Evolutionary conservation across 2,888 invertebrate genomes (phyloP).

Genomic region (Meliscaeva auricollis): DNA sequence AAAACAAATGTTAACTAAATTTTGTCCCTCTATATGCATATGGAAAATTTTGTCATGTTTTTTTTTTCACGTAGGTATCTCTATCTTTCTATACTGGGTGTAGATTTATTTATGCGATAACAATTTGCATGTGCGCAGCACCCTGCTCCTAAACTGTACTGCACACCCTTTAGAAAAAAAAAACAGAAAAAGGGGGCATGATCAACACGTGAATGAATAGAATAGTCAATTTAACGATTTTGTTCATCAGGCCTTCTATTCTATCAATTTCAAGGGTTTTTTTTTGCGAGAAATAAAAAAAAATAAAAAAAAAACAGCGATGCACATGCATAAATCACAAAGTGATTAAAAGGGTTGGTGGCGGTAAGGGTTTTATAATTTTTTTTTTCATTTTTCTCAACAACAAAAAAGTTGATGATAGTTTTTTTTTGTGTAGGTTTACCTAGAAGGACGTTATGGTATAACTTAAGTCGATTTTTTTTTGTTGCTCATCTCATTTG

Average conservation of each 20-base stretch:
- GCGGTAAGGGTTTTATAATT: slow-evolving; percentile 24
- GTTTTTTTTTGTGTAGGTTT: too few species aligned
- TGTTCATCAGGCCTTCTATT: slow-evolving; percentile 52
- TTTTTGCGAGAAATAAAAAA: slow-evolving; percentile 49
- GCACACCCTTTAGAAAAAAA: slow-evolving; percentile 52
- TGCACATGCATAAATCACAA: slow-evolving; percentile 72
- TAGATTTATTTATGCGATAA: slow-evolving; percentile 60
- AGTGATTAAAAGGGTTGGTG: slow-evolving; percentile 63
- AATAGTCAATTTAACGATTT: slow-evolving; percentile 71
- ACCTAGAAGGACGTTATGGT: too few species aligned
- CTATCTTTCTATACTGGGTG: neutral
- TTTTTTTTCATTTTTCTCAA: neutral
- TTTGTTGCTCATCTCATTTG: slow-evolving; percentile 9
- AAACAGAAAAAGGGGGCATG: slow-evolving; percentile 66
- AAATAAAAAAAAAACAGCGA: slow-evolving; percentile 45
- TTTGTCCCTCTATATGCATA: slow-evolving; percentile 39
- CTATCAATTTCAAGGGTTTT: slow-evolving; percentile 72
- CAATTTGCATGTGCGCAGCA: slow-evolving; percentile 69
- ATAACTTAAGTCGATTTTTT: too few species aligned
- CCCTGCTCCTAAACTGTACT: slow-evolving; percentile 10
- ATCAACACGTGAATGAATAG: slow-evolving; percentile 72
- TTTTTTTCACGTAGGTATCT: slow-evolving; percentile 14
- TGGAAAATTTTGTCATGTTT: slow-evolving; percentile 27
- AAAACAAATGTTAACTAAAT: slow-evolving; percentile 47
- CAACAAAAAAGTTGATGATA: slow-evolving; percentile 21